Base-by-base conservation (phyloP, 2,888 invertebrate genomes). In the Ganaspis brasiliensis region DNA sequence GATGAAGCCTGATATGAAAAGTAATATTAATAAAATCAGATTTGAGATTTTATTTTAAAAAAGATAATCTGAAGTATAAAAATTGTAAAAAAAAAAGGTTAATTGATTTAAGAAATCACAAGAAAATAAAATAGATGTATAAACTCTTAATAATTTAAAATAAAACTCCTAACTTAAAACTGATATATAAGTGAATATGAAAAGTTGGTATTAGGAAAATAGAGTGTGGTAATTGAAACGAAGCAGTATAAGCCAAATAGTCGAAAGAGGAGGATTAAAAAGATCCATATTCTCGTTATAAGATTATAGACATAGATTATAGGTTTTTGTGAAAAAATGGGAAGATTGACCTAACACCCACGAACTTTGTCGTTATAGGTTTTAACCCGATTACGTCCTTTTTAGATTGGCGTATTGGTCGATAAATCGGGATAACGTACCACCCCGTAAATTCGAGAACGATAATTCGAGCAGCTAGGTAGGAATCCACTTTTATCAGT, bases 401-500 rank as follows among this genome's bases (percentile, higher is more conserved):
- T 71, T 76, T 59, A 72, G 77, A 82, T 80, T 82, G 81, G 77
- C 81, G 76, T 79, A 75, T 77, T 73, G 78, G 73, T 80, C 79
- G 73, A 82, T 82, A 82, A 86, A 86, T 86, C 84, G 82, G 80
- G 83, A 84, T 85, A 86, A 84, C 87, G 79, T 82, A 73, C 77
- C 77, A 80, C 75, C 74, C 78, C 82, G 85, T 86, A 87, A 87
- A 87, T 86, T 86, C 82, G 77, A 77, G 74, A 73, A 77, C 80
- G 84, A 86, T 87, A 85, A 87, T 87, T 86, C 83, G 83, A 82
- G 67, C 77, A 63, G 75, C 73, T 76, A 73, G 79, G 77, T 76
- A 67, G 67, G 26, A 67, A 81, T 83, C 80, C 82, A 85, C 85
- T 87, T 87, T 87, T 87, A 87, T 87, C 87, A 85, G 87, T 79